These are phyloP conservation scores for Blastomussa wellsi DNA, from an alignment of 92 coral and sea anemone genomes.

Conservation along the genomic window DNA sequence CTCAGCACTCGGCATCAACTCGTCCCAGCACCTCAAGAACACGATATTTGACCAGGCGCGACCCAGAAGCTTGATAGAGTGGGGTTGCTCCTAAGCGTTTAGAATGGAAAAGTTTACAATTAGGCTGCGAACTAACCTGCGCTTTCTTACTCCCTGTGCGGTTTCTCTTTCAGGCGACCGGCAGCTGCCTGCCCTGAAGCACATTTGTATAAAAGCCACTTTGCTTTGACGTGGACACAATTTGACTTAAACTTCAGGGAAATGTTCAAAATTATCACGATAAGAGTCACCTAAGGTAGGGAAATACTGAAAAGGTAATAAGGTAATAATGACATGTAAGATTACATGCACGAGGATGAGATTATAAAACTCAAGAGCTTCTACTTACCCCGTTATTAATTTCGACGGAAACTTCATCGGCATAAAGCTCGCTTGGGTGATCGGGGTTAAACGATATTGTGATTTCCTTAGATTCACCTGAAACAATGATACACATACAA, in stretches of 20 bases:
- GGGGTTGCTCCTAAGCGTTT: constrained; percentile 64
- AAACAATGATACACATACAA: not conserved
- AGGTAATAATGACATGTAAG: not conserved
- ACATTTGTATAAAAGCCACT: no score
- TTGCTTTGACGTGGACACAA: no score
- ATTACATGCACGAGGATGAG: not conserved
- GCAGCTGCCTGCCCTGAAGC: no score
- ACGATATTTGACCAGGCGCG: constrained; percentile 87
- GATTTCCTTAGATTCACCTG: constrained; percentile 88
- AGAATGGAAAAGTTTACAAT: not conserved
- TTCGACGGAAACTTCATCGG: constrained; percentile 85
- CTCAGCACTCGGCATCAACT: constrained; percentile 80
- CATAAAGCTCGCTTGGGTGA: constrained; percentile 88
- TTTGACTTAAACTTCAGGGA: no score
- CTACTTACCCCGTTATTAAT: constrained; percentile 78
- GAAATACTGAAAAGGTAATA: no score
- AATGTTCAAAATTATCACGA: no score
- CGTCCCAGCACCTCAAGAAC: constrained; percentile 93
- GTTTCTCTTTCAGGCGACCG: no score
- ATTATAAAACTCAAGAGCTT: no score
- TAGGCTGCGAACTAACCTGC: no score
- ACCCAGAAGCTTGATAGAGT: constrained; percentile 78
- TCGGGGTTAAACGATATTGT: constrained; percentile 86
- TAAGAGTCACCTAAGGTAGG: no score
- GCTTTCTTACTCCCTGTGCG: no score